Evolutionary conservation across 2,797 vertebrate genomes (phyloP).

Genomic region (Neopelma chrysocephalum): DNA sequence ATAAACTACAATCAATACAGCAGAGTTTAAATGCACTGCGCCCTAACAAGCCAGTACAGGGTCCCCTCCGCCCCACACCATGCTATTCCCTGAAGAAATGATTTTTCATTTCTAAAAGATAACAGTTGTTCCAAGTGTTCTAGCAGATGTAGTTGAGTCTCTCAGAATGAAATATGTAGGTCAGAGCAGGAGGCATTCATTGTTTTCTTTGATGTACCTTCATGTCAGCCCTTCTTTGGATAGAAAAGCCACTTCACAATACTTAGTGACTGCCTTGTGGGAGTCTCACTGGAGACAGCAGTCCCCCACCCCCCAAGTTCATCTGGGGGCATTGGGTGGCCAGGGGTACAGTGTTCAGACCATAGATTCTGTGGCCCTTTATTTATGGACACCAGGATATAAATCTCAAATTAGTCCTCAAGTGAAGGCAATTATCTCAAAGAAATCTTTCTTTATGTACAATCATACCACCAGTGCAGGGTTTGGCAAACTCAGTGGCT

Average conservation of each 20-base stretch:
- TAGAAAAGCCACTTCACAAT: neutral
- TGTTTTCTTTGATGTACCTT: slow-evolving; percentile 50
- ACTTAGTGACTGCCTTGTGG: neutral
- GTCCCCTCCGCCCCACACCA: neutral
- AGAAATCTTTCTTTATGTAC: neutral
- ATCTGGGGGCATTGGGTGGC: neutral
- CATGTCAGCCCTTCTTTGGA: slow-evolving; percentile 19
- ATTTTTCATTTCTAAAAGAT: slow-evolving; percentile 56
- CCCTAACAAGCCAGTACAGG: neutral
- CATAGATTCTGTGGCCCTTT: neutral
- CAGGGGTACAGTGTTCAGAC: neutral
- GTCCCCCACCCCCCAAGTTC: neutral
- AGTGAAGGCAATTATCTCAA: neutral
- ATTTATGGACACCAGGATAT: neutral
- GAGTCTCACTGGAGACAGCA: neutral
- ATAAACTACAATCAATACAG: slow-evolving; percentile 29
- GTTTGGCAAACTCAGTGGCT: neutral
- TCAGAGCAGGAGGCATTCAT: slow-evolving; percentile 53
- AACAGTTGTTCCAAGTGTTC: slow-evolving; percentile 55
- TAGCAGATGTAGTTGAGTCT: slow-evolving; percentile 51
- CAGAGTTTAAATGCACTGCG: slow-evolving; percentile 12
- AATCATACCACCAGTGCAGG: neutral
- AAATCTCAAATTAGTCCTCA: neutral
- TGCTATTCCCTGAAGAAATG: slow-evolving; percentile 38
- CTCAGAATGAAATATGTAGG: slow-evolving; percentile 65